phyloP scores from a whole-genome alignment of 2,113 vertebrate species.

The Strix aluco region DNA sequence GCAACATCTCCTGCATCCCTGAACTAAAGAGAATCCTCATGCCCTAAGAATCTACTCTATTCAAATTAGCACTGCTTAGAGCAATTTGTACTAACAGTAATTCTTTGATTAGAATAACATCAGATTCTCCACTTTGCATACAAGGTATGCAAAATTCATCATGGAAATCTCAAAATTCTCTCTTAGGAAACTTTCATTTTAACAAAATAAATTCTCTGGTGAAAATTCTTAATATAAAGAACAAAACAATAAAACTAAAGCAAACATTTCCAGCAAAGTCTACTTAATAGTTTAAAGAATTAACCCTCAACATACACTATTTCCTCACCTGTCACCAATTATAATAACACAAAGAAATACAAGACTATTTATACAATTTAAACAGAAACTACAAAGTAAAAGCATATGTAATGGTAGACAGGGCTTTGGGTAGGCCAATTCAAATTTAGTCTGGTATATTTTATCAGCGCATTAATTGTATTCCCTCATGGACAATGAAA shows the following conservation, averaged over 20 bases:
- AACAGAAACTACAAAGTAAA: neutral
- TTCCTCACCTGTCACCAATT: neutral
- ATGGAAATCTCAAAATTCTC: neutral
- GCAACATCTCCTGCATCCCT: neutral
- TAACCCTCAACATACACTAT: neutral
- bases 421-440: neutral
- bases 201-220: neutral
- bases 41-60: neutral
- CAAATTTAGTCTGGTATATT: neutral
- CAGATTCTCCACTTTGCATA: neutral
- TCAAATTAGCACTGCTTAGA: neutral
- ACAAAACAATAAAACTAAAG: neutral
- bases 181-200: neutral
- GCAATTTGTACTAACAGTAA: neutral
- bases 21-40: neutral
- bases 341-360: neutral
- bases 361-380: neutral
- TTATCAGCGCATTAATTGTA: neutral
- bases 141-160: neutral
- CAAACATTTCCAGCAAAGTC: neutral
- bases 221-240: neutral
- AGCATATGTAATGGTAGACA: neutral
- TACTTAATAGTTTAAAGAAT: neutral
- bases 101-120: neutral
- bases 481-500: conserved; percentile 3